These are phyloP conservation scores for Rhyzopertha dominica DNA, from an alignment of 1,140 invertebrate genomes.

Conservation along the genomic window DNA sequence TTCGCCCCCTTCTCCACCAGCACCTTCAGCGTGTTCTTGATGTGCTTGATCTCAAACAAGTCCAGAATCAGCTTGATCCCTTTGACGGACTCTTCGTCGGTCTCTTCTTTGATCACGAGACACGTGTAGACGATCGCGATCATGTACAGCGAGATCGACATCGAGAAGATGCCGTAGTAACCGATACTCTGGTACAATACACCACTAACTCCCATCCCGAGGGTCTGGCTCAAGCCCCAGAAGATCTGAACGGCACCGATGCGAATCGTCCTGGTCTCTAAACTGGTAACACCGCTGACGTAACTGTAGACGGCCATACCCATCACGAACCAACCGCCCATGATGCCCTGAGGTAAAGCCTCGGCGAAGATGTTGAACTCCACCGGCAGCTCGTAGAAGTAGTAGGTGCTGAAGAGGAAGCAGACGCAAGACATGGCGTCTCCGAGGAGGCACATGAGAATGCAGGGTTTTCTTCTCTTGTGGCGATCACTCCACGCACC, in stretches of 20 bases:
- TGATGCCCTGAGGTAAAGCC: conserved; percentile 48
- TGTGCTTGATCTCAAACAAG: conserved; percentile 35
- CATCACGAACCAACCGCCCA: too few species aligned
- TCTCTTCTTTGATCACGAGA: too few species aligned
- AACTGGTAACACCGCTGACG: background rate
- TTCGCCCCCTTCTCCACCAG: conserved; percentile 27
- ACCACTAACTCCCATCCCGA: background rate
- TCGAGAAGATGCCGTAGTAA: conserved; percentile 1
- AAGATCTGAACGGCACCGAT: background rate
- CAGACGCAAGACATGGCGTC: conserved; percentile 41
- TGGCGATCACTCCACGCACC: conserved; percentile 55
- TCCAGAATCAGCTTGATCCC: too few species aligned
- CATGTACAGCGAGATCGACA: background rate
- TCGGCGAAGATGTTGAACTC: conserved; percentile 50
- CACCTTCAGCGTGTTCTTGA: conserved; percentile 32
- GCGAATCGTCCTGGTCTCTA: background rate
- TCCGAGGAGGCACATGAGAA: conserved; percentile 53
- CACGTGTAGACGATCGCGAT: too few species aligned
- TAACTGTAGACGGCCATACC: conserved; percentile 3
- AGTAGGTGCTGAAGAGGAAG: conserved; percentile 48
- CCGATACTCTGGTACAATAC: background rate
- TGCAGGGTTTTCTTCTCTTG: conserved; percentile 53
- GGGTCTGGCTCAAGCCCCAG: background rate
- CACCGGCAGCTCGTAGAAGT: conserved; percentile 46
- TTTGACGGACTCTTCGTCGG: too few species aligned